Conservation (phyloP, 1,140 invertebrate species). For the Neodiprion pinetum region DNA sequence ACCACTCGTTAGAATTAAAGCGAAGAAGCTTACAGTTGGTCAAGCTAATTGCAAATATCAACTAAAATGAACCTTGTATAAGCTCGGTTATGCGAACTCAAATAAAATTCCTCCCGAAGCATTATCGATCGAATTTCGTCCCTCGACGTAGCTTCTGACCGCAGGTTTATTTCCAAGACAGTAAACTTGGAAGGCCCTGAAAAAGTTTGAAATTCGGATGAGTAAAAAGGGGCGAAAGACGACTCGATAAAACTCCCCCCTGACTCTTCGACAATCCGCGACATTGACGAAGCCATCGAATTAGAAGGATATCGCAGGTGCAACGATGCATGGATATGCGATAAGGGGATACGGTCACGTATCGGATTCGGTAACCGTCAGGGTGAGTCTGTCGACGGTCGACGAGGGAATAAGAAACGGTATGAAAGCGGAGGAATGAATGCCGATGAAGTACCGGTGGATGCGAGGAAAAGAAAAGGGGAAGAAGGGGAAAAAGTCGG, state of each 20-base stretch:
- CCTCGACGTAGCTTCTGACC: no score
- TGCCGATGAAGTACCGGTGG: background rate
- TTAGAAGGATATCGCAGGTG: background rate
- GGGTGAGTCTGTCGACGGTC: background rate
- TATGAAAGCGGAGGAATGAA: background rate
- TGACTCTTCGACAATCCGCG: slow-evolving; percentile 32
- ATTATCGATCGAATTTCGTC: no score
- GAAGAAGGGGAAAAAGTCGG: background rate
- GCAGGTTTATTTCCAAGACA: no score
- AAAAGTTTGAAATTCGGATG: slow-evolving; percentile 23
- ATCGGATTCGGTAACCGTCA: background rate
- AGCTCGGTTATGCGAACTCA: no score
- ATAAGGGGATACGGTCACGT: background rate
- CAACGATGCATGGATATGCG: background rate
- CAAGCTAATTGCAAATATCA: no score
- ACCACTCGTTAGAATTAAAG: no score
- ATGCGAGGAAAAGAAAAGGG: background rate
- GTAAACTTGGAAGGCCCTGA: no score
- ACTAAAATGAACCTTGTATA: no score
- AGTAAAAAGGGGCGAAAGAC: slow-evolving; percentile 9
- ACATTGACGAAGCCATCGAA: slow-evolving; percentile 14
- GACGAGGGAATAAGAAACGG: background rate
- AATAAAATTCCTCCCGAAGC: no score
- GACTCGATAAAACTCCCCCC: slow-evolving; percentile 23
- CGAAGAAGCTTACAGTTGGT: no score